Base-by-base conservation (phyloP, 2,113 vertebrate genomes). In the Eidolon helvum region DNA sequence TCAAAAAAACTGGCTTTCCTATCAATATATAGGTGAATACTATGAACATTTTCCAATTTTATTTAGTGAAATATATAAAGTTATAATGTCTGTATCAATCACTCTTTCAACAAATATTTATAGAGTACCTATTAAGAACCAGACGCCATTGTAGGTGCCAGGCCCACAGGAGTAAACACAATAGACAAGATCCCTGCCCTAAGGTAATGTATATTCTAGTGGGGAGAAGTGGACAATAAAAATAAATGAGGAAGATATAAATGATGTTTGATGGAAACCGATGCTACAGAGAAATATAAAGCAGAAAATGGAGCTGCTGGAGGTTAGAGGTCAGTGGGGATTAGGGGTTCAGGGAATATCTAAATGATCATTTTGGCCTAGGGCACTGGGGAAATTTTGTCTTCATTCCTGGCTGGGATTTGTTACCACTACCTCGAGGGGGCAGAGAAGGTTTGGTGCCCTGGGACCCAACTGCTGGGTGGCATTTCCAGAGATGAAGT, bases 1-100 rank as follows among this genome's bases (percentile, higher is more conserved):
- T 93, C 45, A 77, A 83, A 86, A 91, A 91, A 90, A 88, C 89
- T 94, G 33, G 5, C 16, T 96, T 82, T 88, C 30, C 33, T 61
- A 33, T 91, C 45, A 91, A 71, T 71, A 86, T 86, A 40, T 65
- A 48, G 10, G 35, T 55, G 8, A 95, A 63, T 48, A 61, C 35
- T 61, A 85, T 43, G 53, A 93, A 35, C 28, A 65, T 78, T 89
- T 38, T 91, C 69, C 33, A 79, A 16, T 92, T 57, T 55, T 69
- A 53, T 57, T 92, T 12, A 63, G 11, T 74, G 33, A 87, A 84
- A 87, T 78, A 84, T 50, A 43, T 75, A 11, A 92, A 90, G 11
- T 63, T 91, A 59, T 16, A 72, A 57, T 45, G 57, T 87, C 80
- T 94, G 30, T 35, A 90, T 92, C 68, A 57, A 87, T 90, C 12